phyloP scores from a whole-genome alignment of 2,888 invertebrate species.

The Camponotus fellah region DNA sequence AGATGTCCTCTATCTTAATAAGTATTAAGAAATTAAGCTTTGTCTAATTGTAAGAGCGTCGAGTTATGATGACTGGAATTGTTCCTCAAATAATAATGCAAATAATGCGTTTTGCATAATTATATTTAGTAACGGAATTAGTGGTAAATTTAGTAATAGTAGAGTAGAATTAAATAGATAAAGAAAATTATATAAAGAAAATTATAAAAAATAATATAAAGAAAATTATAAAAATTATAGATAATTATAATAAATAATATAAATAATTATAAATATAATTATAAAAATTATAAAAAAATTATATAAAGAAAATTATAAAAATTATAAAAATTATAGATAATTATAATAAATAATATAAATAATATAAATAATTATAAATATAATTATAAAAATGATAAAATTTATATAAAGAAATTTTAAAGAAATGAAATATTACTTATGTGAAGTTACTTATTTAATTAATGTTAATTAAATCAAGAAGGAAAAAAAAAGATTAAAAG shows the following conservation, averaged over 20 bases:
- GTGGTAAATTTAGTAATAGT: not conserved
- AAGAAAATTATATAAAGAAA: not conserved
- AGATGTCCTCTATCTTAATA: constrained; percentile 66
- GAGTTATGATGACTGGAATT: not conserved
- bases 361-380: no score
- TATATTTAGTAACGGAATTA: not conserved
- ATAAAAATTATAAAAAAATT: not conserved
- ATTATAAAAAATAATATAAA: not conserved
- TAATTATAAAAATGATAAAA: no score
- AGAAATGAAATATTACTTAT: not conserved
- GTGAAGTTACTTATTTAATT: no score
- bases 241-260: not conserved
- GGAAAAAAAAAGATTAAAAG: no score
- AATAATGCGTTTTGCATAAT: constrained; percentile 13
- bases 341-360: not conserved
- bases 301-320: not conserved
- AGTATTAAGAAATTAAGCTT: constrained; percentile 62
- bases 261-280: not conserved
- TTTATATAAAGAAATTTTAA: not conserved
- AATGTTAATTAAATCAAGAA: no score
- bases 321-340: not conserved
- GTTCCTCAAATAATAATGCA: not conserved
- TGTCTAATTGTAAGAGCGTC: constrained; percentile 36
- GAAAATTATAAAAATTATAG: not conserved
- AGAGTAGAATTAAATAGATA: not conserved